These are phyloP conservation scores for Eulemur coronatus DNA, from an alignment of 2,797 vertebrate species.

Conservation along the genomic window DNA sequence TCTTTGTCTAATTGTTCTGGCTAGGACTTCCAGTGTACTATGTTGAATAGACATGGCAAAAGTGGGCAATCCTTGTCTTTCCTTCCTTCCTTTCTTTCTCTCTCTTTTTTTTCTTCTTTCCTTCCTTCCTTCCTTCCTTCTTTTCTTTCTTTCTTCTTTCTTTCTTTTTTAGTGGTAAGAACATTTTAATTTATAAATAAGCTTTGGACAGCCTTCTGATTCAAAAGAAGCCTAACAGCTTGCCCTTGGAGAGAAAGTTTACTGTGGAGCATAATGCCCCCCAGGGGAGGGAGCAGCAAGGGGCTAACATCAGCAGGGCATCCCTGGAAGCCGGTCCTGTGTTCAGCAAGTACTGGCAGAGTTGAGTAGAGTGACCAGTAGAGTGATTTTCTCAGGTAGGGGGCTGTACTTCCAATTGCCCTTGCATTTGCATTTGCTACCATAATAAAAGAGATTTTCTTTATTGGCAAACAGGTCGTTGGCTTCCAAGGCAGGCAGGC, in stretches of 20 bases:
- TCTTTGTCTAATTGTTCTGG: neutral
- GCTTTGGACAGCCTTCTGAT: neutral
- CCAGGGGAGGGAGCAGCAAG: neutral
- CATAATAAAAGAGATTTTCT: neutral
- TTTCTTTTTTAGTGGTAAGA: neutral
- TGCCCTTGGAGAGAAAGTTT: neutral
- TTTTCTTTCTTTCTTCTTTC: no score
- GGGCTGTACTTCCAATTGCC: neutral
- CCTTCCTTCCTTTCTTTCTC: neutral
- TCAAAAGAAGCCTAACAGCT: neutral
- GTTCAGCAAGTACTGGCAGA: neutral
- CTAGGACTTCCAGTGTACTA: neutral
- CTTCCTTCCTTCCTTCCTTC: no score
- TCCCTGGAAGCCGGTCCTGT: neutral
- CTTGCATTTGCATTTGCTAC: neutral
- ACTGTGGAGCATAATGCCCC: neutral
- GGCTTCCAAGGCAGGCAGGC: neutral
- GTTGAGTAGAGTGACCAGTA: neutral
- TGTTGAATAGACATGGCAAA: neutral
- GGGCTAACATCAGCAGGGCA: neutral
- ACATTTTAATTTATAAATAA: neutral
- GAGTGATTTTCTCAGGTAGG: neutral
- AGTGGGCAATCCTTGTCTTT: neutral
- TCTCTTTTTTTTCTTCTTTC: no score
- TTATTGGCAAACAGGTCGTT: neutral